These are phyloP conservation scores for Luffia ferchaultella DNA, from an alignment of 2,888 invertebrate genomes.

Conservation along the genomic window DNA sequence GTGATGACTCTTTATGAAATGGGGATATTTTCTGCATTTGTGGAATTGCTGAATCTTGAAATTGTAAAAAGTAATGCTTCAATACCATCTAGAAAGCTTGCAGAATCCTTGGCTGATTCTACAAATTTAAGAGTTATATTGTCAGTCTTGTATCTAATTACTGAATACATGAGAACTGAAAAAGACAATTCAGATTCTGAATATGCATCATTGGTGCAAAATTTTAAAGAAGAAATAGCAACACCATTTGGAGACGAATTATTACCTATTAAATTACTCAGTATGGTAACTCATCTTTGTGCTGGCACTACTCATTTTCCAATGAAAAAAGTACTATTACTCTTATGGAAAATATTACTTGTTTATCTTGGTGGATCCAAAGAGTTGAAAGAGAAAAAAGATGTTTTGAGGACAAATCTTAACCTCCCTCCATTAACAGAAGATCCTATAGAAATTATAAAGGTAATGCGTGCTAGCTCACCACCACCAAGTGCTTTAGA, in stretches of 20 bases:
- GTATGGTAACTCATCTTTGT: constrained; percentile 97
- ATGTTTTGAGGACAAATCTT: constrained; percentile 71
- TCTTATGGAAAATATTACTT: constrained; percentile 95
- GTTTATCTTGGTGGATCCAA: constrained; percentile 92
- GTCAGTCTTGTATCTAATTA: constrained; percentile 92
- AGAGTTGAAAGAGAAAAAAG: constrained; percentile 80
- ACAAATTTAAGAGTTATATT: constrained; percentile 90
- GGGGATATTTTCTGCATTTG: constrained; percentile 89
- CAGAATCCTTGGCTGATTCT: constrained; percentile 79
- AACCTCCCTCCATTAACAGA: constrained; percentile 83
- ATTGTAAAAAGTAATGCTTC: constrained; percentile 77
- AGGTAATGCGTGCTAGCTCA: constrained; percentile 92
- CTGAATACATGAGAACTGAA: constrained; percentile 90
- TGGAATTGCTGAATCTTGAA: constrained; percentile 94
- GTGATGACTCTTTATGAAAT: constrained; percentile 87
- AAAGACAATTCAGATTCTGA: constrained; percentile 53
- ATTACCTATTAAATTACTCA: constrained; percentile 86
- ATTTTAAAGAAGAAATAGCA: constrained; percentile 69
- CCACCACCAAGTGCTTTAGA: constrained; percentile 94
- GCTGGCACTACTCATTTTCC: constrained; percentile 97
- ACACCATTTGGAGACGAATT: constrained; percentile 78
- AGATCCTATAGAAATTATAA: constrained; percentile 94
- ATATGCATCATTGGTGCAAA: constrained; percentile 60
- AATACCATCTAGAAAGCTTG: constrained; percentile 50
- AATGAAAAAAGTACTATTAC: constrained; percentile 95